phyloP scores from a whole-genome alignment of 64 coral and sea anemone genomes.

The Pachyseris speciosa region DNA sequence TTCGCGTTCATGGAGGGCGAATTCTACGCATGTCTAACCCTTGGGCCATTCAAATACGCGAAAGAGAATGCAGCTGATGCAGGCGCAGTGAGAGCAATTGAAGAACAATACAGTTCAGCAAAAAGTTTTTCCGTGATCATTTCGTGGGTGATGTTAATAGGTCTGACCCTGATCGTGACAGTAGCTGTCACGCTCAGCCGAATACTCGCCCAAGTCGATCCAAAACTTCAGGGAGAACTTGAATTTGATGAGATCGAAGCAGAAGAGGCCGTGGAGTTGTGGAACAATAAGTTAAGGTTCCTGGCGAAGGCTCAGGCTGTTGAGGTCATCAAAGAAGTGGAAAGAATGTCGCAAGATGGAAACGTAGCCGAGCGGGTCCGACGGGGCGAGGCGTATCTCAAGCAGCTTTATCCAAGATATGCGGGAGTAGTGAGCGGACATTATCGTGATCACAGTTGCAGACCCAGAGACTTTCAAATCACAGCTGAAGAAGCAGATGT shows the following conservation, averaged over 20 bases:
- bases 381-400: slow-evolving; percentile 52
- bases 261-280: slow-evolving; percentile 10
- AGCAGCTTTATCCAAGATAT: slow-evolving; percentile 56
- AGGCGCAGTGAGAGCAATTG: background rate
- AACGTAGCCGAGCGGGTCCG: slow-evolving; percentile 11
- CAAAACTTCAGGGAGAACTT: slow-evolving; percentile 40
- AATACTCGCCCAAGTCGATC: slow-evolving; percentile 14
- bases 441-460: slow-evolving; percentile 7
- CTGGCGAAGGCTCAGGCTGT: slow-evolving; percentile 25
- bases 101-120: slow-evolving; percentile 43
- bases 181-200: slow-evolving; percentile 60
- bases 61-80: background rate
- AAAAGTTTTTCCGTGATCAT: slow-evolving; percentile 67
- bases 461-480: background rate
- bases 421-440: slow-evolving; percentile 36
- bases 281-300: background rate
- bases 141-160: slow-evolving; percentile 52
- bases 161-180: slow-evolving; percentile 26
- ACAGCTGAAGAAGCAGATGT: background rate
- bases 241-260: slow-evolving; percentile 56
- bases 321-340: slow-evolving; percentile 10
- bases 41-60: slow-evolving; percentile 39
- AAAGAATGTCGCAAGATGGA: background rate
- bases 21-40: slow-evolving; percentile 64
- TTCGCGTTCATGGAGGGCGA: slow-evolving; percentile 66